Percentiles rank a stretch among this genome's conserved stretches.
phyloP scores from a whole-genome alignment of 2,797 vertebrate genomes.

The Muraenolepis orangiensis region DNA sequence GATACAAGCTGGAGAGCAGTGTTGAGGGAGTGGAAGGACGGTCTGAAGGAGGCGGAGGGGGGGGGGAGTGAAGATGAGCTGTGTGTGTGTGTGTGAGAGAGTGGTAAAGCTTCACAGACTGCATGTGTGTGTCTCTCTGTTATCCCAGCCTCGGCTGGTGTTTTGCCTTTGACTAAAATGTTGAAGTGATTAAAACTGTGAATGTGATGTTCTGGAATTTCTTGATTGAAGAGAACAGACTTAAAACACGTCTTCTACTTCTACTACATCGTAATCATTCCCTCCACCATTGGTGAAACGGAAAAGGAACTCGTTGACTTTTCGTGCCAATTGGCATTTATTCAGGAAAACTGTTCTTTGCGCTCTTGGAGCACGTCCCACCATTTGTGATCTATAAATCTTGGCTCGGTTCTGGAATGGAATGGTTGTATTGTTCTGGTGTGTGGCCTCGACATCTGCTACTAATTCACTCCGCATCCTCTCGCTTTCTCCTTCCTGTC shows the following conservation, averaged over 20 bases:
- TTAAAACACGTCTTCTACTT: too few relatives aligned
- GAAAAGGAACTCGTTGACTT: too few relatives aligned
- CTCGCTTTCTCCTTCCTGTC: background rate
- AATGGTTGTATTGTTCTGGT: background rate
- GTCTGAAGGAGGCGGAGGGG: background rate
- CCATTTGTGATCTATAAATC: background rate
- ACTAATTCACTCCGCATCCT: background rate
- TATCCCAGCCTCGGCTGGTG: background rate
- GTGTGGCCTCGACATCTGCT: background rate
- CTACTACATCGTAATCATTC: too few relatives aligned
- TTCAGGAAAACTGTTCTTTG: background rate
- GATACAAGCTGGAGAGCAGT: slow-evolving; percentile 28
- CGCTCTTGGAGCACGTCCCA: too few relatives aligned
- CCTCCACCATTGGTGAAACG: too few relatives aligned
- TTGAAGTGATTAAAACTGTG: background rate
- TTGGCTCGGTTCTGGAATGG: background rate
- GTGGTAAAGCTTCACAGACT: background rate
- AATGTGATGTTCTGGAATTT: background rate
- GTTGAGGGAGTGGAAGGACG: background rate
- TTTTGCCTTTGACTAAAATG: background rate
- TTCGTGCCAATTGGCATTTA: background rate
- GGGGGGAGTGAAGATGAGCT: background rate
- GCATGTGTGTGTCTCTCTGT: background rate
- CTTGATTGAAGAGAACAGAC: background rate
- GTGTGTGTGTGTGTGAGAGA: background rate